Percentiles rank a stretch among this genome's conserved stretches.
Evolutionary conservation across 2,797 vertebrate genomes (phyloP).

Genomic region (Graptemys geographica): DNA sequence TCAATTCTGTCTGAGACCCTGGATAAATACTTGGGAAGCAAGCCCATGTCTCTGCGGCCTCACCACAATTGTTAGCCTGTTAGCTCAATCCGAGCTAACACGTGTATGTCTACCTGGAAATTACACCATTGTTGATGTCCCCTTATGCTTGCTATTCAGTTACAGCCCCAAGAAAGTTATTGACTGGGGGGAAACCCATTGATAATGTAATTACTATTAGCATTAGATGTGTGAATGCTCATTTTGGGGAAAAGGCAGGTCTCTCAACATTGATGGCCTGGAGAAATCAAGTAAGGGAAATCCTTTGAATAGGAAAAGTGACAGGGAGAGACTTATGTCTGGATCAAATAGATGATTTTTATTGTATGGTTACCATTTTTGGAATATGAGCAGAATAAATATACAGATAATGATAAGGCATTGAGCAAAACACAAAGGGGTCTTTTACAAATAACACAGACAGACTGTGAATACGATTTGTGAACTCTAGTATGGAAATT

Average conservation of each 20-base stretch:
- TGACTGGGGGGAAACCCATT: neutral
- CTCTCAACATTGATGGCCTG: neutral
- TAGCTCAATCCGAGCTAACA: neutral
- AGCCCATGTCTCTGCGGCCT: neutral
- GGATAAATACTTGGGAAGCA: neutral
- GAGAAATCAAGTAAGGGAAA: neutral
- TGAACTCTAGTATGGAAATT: neutral
- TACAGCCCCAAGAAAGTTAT: too few relatives aligned
- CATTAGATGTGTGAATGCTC: neutral
- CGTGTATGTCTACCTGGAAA: too few relatives aligned
- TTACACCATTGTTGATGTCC: too few relatives aligned
- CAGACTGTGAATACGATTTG: neutral
- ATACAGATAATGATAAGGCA: neutral
- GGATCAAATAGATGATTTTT: neutral
- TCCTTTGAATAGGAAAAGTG: neutral
- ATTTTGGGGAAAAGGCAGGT: neutral
- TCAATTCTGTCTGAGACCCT: neutral
- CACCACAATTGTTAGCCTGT: neutral
- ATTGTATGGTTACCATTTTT: neutral
- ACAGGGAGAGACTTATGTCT: neutral
- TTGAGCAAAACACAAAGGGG: neutral
- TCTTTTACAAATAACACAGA: neutral
- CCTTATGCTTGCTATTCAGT: too few relatives aligned
- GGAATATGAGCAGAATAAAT: neutral
- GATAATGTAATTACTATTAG: neutral